phyloP scores from a whole-genome alignment of 2,888 invertebrate species.

The Ethmia dodecea region DNA sequence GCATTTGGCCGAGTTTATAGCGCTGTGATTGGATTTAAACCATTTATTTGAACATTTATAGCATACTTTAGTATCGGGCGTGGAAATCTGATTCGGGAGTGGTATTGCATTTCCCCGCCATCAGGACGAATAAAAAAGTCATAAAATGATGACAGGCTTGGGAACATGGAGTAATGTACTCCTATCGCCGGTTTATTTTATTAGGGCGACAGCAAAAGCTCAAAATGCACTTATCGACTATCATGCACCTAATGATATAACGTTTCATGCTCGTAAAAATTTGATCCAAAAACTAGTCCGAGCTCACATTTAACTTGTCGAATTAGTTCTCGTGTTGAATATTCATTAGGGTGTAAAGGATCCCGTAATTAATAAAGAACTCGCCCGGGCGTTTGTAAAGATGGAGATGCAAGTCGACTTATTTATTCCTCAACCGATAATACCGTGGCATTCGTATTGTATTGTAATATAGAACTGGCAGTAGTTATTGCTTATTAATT shows the following conservation, averaged over 20 bases:
- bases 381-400: conserved; percentile 45
- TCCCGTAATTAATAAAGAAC: conserved; percentile 54
- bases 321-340: conserved; percentile 51
- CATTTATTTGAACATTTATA: conserved; percentile 48
- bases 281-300: conserved; percentile 45
- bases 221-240: conserved; percentile 64
- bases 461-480: too few species aligned
- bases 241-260: conserved; percentile 58
- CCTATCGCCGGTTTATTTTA: conserved; percentile 58
- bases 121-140: conserved; percentile 71
- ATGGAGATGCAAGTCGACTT: conserved; percentile 24
- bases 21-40: conserved; percentile 37
- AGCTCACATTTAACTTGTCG: conserved; percentile 38
- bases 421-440: conserved; percentile 32
- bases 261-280: conserved; percentile 66
- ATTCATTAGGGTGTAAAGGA: conserved; percentile 55
- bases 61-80: conserved; percentile 47
- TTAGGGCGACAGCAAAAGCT: conserved; percentile 54
- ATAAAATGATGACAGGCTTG: conserved; percentile 71
- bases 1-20: conserved; percentile 27
- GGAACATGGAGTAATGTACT: conserved; percentile 65
- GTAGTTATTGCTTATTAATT: too few species aligned
- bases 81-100: conserved; percentile 60
- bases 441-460: too few species aligned
- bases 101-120: conserved; percentile 68